Evolutionary conservation across 2,888 invertebrate species (phyloP), one percentile per base, ranked within the genome.

Genomic region (Auanema freiburgensis): DNA sequence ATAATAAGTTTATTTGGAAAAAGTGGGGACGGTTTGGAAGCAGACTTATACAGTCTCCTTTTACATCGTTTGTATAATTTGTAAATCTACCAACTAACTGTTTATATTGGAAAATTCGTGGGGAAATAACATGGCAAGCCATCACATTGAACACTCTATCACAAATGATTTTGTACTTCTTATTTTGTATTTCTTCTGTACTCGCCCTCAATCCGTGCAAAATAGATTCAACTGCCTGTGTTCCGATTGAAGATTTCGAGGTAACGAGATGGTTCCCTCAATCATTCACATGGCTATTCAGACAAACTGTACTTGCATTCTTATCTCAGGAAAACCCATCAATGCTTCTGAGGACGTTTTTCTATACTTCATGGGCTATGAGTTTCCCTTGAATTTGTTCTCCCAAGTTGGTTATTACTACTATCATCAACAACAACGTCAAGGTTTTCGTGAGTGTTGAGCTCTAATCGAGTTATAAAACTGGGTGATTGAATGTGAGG

Each of bases 181-280:
- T 33, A 33, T 33, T 33, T 33, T 33, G 33, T 33, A 33, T 23
- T 52, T 33, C 33, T 33, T 3, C 8, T 5, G 33, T 33, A 8
- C 33, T 33, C 21, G 51, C 60, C n/a, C 61, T 72, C 21, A 72
- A 72, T 24, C 67, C 69, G 0, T 72, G 72, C 58, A 44, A 51
- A 51, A 43, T 68, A 2, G 72, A 72, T 55, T 60, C 57, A 33
- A 57, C 63, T 3, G 65, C 66, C 0, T 72, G 72, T 50, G 59
- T 72, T 40, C 69, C 72, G 46, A 41, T 72, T 43, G 72, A 72
- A 56, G 72, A 72, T 57, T 72, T 72, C 43, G 63, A 72, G 51
- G 72, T 69, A 16, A 40, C 16, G 2, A 14, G n/a, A 21, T n/a
- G 25, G 14, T 55, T 55, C 8, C 24, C 33, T 40, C 52, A 18